Evolutionary conservation across 2,113 vertebrate genomes (phyloP).

Genomic region (Bufo bufo): DNA sequence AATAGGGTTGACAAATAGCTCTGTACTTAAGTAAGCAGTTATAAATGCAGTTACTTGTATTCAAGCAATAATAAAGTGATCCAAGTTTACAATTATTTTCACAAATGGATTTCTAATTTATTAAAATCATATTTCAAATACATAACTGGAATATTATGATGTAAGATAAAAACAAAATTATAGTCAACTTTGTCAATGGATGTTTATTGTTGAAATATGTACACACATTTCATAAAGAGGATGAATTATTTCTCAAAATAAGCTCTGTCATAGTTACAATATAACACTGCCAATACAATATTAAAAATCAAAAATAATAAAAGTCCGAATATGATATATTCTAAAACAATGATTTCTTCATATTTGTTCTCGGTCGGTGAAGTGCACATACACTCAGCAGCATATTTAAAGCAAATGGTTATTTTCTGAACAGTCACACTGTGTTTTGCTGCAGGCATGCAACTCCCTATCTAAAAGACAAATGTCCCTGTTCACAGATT

Average conservation of each 20-base stretch:
- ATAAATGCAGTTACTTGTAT: not conserved
- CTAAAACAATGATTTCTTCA: slow-evolving; percentile 15
- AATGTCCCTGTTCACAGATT: slow-evolving; percentile 67
- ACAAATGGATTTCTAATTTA: not conserved
- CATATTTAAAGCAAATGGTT: slow-evolving; percentile 74
- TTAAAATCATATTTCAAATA: not conserved
- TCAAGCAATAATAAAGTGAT: not conserved
- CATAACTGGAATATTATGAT: not conserved
- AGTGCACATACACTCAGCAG: slow-evolving; percentile 67
- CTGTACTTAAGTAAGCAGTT: not conserved
- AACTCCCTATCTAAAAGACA: slow-evolving; percentile 75
- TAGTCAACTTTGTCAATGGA: not conserved
- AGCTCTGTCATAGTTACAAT: not conserved
- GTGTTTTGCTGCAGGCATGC: slow-evolving; percentile 69
- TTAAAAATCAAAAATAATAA: not conserved
- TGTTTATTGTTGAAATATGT: not conserved
- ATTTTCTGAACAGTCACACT: slow-evolving; percentile 69
- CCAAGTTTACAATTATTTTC: not conserved
- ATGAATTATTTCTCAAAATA: not conserved
- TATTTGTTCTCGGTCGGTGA: slow-evolving; percentile 62
- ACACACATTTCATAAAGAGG: not conserved
- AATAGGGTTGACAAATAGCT: not conserved
- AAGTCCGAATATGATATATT: slow-evolving; percentile 1
- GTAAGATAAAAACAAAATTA: not conserved
- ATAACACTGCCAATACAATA: not conserved